phyloP scores from a whole-genome alignment of 2,888 invertebrate genomes.

The Candidula unifasciata region DNA sequence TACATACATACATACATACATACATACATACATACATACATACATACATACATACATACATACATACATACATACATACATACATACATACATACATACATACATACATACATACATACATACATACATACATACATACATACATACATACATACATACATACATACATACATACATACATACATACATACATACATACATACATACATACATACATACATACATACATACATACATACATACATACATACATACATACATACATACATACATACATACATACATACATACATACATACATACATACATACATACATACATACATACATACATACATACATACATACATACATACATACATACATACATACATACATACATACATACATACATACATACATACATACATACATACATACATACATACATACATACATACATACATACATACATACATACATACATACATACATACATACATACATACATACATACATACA shows the following conservation, averaged over 20 bases:
- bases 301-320: not conserved
- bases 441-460: slow-evolving; percentile 3
- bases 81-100: slow-evolving; percentile 9
- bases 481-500: slow-evolving; percentile 2
- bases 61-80: not conserved
- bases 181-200: not conserved
- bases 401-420: not conserved
- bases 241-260: no score
- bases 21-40: not conserved
- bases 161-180: not conserved
- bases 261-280: no score
- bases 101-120: slow-evolving; percentile 2
- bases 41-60: not conserved
- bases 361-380: not conserved
- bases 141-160: slow-evolving; percentile 6
- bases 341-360: not conserved
- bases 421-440: slow-evolving; percentile 11
- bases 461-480: not conserved
- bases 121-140: not conserved
- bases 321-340: not conserved
- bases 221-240: no score
- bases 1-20: not conserved
- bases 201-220: no score
- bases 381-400: not conserved
- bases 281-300: not conserved